phyloP scores from a whole-genome alignment of 2,888 invertebrate genomes.

The Aphodius sticticus region DNA sequence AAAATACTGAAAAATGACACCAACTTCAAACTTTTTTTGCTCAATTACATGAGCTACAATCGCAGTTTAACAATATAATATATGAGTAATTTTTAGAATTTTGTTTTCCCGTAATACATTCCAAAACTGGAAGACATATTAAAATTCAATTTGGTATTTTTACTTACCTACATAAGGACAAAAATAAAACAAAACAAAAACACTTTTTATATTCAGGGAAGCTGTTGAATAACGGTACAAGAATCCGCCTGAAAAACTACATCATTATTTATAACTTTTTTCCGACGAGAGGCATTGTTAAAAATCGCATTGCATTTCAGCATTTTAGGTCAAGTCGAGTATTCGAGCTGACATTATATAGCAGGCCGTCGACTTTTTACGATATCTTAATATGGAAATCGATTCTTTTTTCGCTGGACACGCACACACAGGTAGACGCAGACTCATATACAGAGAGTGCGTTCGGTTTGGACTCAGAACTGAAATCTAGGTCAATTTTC shows the following conservation, averaged over 20 bases:
- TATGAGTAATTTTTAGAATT: no score
- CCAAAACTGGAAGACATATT: no score
- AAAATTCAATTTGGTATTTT: background rate
- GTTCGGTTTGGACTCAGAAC: conserved; percentile 23
- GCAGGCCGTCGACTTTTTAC: conserved; percentile 36
- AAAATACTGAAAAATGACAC: no score
- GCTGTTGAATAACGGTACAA: background rate
- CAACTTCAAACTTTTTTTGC: no score
- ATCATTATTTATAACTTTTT: background rate
- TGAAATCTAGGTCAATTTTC: conserved; percentile 38
- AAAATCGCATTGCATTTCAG: conserved; percentile 30
- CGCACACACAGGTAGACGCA: conserved; percentile 5
- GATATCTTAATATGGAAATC: conserved; percentile 39
- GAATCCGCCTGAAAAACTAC: background rate
- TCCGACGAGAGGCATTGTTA: conserved; percentile 28
- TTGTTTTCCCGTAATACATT: no score
- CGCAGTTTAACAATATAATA: no score
- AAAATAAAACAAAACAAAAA: background rate
- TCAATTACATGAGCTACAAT: no score
- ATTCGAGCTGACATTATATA: conserved; percentile 31
- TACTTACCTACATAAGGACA: background rate
- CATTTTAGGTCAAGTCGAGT: conserved; percentile 38
- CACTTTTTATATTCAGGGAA: background rate
- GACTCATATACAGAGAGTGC: background rate
- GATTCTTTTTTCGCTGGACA: conserved; percentile 32